A percentile compares a stretch with the other conserved stretches of the same genome.
phyloP scores from a whole-genome alignment of 2,113 vertebrate genomes.

The Zeus faber region DNA sequence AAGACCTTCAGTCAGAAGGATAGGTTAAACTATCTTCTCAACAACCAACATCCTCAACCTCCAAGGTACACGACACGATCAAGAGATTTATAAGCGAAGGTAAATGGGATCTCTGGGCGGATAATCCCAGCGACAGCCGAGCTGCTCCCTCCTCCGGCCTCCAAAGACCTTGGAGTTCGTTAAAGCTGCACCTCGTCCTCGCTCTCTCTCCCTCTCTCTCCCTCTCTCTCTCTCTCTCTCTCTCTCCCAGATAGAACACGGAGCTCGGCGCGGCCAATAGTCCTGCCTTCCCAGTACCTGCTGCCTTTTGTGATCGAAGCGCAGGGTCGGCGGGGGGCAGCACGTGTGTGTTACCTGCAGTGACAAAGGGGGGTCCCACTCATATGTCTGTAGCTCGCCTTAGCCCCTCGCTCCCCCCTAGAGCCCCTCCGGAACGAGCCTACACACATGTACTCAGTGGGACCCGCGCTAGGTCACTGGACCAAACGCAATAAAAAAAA shows the following conservation, averaged over 20 bases:
- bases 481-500: slow-evolving; percentile 18
- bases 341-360: slow-evolving; percentile 94
- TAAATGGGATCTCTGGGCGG: background rate
- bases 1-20: no score
- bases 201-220: background rate
- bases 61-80: background rate
- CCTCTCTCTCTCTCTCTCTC: background rate
- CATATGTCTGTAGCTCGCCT: slow-evolving; percentile 85
- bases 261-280: slow-evolving; percentile 75
- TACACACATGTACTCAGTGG: slow-evolving; percentile 87
- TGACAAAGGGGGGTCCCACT: slow-evolving; percentile 96
- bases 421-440: slow-evolving; percentile 67
- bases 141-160: background rate
- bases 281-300: slow-evolving; percentile 90
- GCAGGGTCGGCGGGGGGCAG: slow-evolving; percentile 83
- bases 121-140: background rate
- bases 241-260: slow-evolving; percentile 16
- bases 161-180: background rate
- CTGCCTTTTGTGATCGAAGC: slow-evolving; percentile 62
- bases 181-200: background rate
- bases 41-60: no score
- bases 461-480: slow-evolving; percentile 92
- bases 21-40: no score
- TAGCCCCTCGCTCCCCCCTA: slow-evolving; percentile 70
- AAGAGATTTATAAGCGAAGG: background rate